These are phyloP conservation scores for Athalia rosae DNA, from an alignment of 2,888 invertebrate species.

Conservation along the genomic window DNA sequence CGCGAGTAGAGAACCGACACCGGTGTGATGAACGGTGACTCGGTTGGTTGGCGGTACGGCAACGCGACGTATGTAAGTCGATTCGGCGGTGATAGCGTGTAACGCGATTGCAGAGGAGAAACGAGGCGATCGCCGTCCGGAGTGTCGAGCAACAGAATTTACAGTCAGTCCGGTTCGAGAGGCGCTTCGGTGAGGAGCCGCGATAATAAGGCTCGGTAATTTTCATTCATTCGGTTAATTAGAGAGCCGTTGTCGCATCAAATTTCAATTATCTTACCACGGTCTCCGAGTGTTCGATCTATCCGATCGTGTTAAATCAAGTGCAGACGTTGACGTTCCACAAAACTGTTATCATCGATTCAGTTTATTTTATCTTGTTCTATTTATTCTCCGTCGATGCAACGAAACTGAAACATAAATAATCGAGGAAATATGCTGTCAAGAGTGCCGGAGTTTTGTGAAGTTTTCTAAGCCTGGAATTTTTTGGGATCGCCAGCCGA, in stretches of 20 bases:
- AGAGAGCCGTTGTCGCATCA: background rate
- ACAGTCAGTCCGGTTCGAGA: conserved; percentile 64
- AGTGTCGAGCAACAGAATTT: conserved; percentile 39
- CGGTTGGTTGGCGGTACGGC: conserved; percentile 50
- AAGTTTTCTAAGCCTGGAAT: background rate
- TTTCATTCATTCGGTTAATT: background rate
- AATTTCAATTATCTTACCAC: background rate
- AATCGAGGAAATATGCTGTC: no score
- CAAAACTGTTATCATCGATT: no score
- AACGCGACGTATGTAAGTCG: conserved; percentile 19
- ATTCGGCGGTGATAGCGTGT: background rate
- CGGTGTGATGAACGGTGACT: background rate
- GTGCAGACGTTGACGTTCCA: background rate
- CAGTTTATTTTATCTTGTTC: no score
- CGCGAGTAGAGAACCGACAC: background rate
- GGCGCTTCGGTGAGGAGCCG: conserved; percentile 49
- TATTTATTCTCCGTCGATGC: no score
- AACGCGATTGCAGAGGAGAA: conserved; percentile 1
- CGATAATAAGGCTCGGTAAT: conserved; percentile 12
- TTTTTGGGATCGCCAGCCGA: background rate
- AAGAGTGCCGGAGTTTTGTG: background rate
- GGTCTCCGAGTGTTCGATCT: background rate
- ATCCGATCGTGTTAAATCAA: background rate
- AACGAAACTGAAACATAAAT: no score
- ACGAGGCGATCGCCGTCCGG: conserved; percentile 8